Percentiles rank a stretch among this genome's conserved stretches.
Conservation (phyloP, 2,888 invertebrate genomes). For the Hololepta plana region DNA sequence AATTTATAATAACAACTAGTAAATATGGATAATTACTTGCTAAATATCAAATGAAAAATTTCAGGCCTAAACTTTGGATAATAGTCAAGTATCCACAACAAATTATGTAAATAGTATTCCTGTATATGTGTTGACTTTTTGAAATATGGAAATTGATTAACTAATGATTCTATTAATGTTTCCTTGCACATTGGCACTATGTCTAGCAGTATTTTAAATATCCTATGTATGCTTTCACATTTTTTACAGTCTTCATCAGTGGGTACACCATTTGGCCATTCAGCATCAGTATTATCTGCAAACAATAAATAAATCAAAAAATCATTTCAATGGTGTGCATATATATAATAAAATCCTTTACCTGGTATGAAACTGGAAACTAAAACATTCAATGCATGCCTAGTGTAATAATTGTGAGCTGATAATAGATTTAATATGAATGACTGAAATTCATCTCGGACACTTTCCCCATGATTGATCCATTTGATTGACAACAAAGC, state of each 20-base stretch:
- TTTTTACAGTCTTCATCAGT: constrained; percentile 32
- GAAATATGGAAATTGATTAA: constrained; percentile 57
- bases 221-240: constrained; percentile 43
- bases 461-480: constrained; percentile 29
- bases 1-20: background rate
- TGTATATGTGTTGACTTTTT: constrained; percentile 47
- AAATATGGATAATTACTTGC: constrained; percentile 37
- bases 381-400: constrained; percentile 38
- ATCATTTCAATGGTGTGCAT: constrained; percentile 1
- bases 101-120: constrained; percentile 59
- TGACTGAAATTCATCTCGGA: constrained; percentile 38
- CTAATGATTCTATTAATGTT: constrained; percentile 43
- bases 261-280: constrained; percentile 43
- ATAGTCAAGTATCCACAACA: constrained; percentile 58
- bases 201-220: constrained; percentile 26
- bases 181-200: constrained; percentile 48
- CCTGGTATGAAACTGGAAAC: constrained; percentile 41
- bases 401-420: constrained; percentile 46
- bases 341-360: constrained; percentile 15
- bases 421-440: constrained; percentile 49
- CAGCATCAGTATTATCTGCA: constrained; percentile 26
- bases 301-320: constrained; percentile 6
- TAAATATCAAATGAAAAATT: constrained; percentile 55
- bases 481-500: constrained; percentile 39
- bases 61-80: constrained; percentile 50